Conservation (phyloP, 2,888 invertebrate genomes). For the Parnassius smintheus region DNA sequence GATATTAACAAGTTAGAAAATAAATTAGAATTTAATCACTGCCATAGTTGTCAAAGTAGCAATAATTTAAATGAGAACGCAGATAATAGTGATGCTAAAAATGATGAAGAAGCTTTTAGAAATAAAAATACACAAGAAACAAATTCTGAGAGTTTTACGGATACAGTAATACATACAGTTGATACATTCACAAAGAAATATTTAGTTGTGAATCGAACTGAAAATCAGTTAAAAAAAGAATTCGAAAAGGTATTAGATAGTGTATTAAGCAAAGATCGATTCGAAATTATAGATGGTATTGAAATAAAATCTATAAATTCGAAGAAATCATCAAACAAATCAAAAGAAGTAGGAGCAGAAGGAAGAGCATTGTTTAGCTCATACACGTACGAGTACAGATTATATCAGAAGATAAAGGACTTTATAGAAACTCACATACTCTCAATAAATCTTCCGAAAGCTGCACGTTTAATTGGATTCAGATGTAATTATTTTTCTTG, state of each 20-base stretch:
- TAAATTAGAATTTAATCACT: conserved; percentile 64
- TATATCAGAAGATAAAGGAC: conserved; percentile 80
- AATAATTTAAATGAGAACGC: conserved; percentile 41
- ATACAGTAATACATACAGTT: conserved; percentile 54
- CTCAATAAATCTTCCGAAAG: conserved; percentile 84
- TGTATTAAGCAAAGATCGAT: conserved; percentile 76
- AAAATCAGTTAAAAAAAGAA: conserved; percentile 67
- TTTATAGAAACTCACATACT: conserved; percentile 83
- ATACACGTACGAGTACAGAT: conserved; percentile 74
- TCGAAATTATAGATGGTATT: conserved; percentile 81
- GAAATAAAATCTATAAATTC: conserved; percentile 63
- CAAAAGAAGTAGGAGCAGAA: conserved; percentile 44
- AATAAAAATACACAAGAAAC: conserved; percentile 29
- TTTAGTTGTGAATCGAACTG: conserved; percentile 60
- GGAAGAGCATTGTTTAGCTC: conserved; percentile 64
- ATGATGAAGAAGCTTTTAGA: conserved; percentile 34
- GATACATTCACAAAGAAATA: conserved; percentile 54
- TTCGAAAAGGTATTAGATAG: conserved; percentile 81
- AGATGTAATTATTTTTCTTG: conserved; percentile 72
- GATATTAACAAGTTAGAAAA: conserved; percentile 54
- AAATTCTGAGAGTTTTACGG: conserved; percentile 40
- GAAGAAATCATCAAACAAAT: conserved; percentile 27
- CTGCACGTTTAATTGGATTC: conserved; percentile 83
- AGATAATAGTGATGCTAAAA: conserved; percentile 38
- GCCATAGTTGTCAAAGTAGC: conserved; percentile 74